Percentiles rank a stretch among this genome's conserved stretches.
Conservation (phyloP, 2,888 invertebrate species). For the Lasioglossum figueresi region DNA sequence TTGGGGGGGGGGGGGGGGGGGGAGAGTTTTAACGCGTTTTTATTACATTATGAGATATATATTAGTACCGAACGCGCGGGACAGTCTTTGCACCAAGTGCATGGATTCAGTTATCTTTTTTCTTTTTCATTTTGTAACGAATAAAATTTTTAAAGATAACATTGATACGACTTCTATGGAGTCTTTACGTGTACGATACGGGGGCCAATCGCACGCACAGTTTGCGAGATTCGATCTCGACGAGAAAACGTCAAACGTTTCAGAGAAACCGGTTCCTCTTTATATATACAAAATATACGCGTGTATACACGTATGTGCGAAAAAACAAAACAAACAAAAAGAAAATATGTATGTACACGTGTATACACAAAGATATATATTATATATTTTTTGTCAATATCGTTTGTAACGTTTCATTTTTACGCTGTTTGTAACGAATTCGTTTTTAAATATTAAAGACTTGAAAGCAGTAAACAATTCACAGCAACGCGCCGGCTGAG, state of each 20-base stretch:
- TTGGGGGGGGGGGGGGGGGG: no score
- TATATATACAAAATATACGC: constrained; percentile 8
- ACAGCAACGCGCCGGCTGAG: neutral
- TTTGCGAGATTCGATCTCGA: constrained; percentile 50
- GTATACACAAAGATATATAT: constrained; percentile 12
- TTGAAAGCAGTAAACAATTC: constrained; percentile 25
- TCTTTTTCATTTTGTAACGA: constrained; percentile 47
- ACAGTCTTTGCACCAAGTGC: constrained; percentile 59
- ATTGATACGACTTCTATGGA: constrained; percentile 53
- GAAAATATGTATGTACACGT: neutral
- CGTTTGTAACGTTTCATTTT: constrained; percentile 30
- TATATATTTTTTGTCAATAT: constrained; percentile 26
- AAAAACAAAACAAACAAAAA: neutral
- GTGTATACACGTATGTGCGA: constrained; percentile 4
- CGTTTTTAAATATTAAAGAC: constrained; percentile 12
- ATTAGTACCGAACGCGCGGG: constrained; percentile 49
- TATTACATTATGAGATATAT: constrained; percentile 61
- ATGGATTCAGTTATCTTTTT: constrained; percentile 55
- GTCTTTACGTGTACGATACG: constrained; percentile 47
- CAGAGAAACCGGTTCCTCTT: constrained; percentile 53
- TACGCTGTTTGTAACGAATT: constrained; percentile 21
- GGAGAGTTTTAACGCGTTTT: constrained; percentile 51
- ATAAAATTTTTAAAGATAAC: constrained; percentile 61
- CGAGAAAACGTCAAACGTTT: constrained; percentile 52
- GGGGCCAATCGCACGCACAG: constrained; percentile 67